Percentiles rank a stretch among this genome's conserved stretches.
Conservation (phyloP, 2,113 vertebrate genomes). For the Phaethornis superciliosus region DNA sequence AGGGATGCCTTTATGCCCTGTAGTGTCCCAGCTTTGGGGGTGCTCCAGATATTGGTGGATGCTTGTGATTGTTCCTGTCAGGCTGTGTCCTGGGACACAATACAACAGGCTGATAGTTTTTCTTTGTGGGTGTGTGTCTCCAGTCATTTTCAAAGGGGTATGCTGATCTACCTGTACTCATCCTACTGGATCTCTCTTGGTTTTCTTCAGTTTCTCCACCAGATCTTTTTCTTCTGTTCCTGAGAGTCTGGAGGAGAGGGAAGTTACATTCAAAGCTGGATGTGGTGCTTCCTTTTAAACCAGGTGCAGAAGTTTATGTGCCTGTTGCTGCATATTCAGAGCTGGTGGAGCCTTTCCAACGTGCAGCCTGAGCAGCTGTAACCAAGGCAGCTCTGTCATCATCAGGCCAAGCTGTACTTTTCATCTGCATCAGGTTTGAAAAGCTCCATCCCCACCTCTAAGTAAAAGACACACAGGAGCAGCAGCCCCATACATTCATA, state of each 20-base stretch:
- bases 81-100: neutral
- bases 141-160: fast-evolving
- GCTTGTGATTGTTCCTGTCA: neutral
- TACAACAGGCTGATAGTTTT: neutral
- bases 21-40: neutral
- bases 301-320: neutral
- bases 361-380: neutral
- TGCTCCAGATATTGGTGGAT: neutral
- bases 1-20: neutral
- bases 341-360: neutral
- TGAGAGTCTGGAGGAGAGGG: neutral
- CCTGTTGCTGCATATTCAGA: neutral
- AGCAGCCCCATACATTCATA: neutral
- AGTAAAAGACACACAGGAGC: neutral
- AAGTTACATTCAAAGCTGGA: neutral
- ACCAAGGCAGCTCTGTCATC: neutral
- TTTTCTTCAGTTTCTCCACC: neutral
- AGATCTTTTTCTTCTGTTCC: neutral
- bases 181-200: neutral
- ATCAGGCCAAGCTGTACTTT: neutral
- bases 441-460: neutral
- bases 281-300: neutral
- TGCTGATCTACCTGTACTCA: neutral
- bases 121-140: neutral
- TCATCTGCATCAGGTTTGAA: neutral